These are phyloP conservation scores for Vulpes vulpes DNA, from an alignment of 2,113 vertebrate species.

Conservation along the genomic window DNA sequence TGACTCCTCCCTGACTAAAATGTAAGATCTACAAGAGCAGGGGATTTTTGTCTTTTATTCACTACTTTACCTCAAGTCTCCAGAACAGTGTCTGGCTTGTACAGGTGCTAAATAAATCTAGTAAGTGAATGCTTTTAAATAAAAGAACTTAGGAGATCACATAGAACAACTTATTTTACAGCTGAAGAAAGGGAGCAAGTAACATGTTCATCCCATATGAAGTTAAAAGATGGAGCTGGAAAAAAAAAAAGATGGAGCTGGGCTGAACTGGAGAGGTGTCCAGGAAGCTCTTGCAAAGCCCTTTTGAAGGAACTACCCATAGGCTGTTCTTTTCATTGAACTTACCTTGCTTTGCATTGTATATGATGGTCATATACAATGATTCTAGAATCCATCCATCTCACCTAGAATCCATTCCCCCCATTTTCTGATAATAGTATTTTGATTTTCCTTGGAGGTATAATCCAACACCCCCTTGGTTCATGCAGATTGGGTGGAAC, in stretches of 20 bases:
- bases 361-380: neutral
- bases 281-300: neutral
- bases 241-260: neutral
- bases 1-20: neutral
- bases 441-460: constrained; percentile 20
- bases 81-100: neutral
- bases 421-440: neutral
- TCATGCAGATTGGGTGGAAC: neutral
- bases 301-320: neutral
- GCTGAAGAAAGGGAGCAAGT: neutral
- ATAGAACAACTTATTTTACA: neutral
- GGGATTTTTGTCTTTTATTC: neutral
- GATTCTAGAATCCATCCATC: neutral
- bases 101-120: neutral
- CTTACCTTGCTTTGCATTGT: neutral
- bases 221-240: neutral
- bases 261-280: neutral
- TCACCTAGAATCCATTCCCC: neutral
- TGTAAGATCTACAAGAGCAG: neutral
- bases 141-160: neutral
- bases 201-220: neutral
- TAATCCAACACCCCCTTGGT: neutral
- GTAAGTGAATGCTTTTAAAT: neutral
- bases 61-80: neutral
- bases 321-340: neutral